Evolutionary conservation across 2,797 vertebrate genomes (phyloP), one percentile per base, ranked within the genome.

Genomic region (Fistularia commersonii): DNA sequence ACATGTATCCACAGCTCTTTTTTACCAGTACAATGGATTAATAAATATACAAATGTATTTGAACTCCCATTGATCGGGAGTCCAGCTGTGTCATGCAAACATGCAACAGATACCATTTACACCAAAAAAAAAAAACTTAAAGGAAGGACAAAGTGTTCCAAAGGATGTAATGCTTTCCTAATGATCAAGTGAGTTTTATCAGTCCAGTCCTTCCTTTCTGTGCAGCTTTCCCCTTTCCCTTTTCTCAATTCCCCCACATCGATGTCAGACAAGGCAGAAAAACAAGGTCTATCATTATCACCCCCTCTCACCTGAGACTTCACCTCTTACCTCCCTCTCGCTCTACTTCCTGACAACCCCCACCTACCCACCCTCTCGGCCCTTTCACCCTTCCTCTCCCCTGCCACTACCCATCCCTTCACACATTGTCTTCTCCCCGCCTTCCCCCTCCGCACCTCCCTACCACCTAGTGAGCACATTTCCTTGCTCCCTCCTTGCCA

Each of bases 261-360:
- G 23, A 23, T 23, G 23, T 23, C 61, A 50, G 59, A 66, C 65
- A 9, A 6, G 6, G 8, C 66, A 70, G 49, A 66, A 65, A 69
- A 81, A 64, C 66, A 61, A 70, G 57, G 77, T 88, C 84, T 72
- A 77, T 87, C 84, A 81, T 85, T 80, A 77, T 74, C 79, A 53
- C 72, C 80, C 71, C 78, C 74, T 79, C 82, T 84, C 85, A 88
- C 82, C 87, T 87, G 88, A 88, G 84, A 83, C 85, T 70, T 87
- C 84, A 83, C 77, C 84, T 83, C 80, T 79, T 64, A 74, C 67
- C 71, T 79, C 72, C 55, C 61, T 69, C 72, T 71, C 10, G n/a
- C 64, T 75, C 64, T 33, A 71, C 80, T 87, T 83, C 83, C 81
- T 83, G 82, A 77, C 76, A 58, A 58, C 69, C 73, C 63, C 69